Conservation (phyloP, 2,113 vertebrate species). For the Clinocottus analis region DNA sequence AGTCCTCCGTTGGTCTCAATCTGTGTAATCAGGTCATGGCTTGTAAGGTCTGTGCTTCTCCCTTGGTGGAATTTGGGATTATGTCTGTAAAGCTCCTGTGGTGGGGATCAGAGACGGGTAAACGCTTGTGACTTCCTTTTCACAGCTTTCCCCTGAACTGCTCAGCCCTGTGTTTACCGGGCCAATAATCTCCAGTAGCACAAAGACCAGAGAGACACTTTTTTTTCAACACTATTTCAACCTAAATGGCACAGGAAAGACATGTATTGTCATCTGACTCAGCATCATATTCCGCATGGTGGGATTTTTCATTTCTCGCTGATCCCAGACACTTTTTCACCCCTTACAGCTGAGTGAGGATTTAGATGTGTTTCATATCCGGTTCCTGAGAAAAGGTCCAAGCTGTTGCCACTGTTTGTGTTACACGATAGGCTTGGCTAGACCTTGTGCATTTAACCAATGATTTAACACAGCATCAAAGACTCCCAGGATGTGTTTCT, state of each 20-base stretch:
- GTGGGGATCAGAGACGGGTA: conserved; percentile 66
- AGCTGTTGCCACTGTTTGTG: conserved; percentile 48
- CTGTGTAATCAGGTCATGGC: conserved; percentile 74
- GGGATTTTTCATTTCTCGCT: conserved; percentile 38
- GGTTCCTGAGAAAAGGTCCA: conserved; percentile 14
- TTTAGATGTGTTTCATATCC: conserved; percentile 46
- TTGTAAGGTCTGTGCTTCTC: conserved; percentile 64
- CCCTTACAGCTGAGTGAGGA: conserved; percentile 17
- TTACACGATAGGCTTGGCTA: conserved; percentile 17
- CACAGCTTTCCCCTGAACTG: conserved; percentile 31
- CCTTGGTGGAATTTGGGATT: conserved; percentile 76
- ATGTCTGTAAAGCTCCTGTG: conserved; percentile 73
- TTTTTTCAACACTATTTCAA: conserved; percentile 24
- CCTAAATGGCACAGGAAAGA: conserved; percentile 4
- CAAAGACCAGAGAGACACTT: not conserved
- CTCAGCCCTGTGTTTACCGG: conserved; percentile 55
- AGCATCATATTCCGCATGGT: conserved; percentile 23
- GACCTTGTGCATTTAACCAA: conserved; percentile 22
- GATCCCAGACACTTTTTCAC: conserved; percentile 8
- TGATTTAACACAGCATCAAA: conserved; percentile 38
- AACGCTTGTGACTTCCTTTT: conserved; percentile 61
- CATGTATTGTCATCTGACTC: not conserved
- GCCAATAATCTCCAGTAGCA: conserved; percentile 42
- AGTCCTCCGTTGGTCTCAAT: conserved; percentile 69
- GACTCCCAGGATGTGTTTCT: conserved; percentile 10